Evolutionary conservation across 2,797 vertebrate species (phyloP).

Genomic region (Malacoraja senta): DNA sequence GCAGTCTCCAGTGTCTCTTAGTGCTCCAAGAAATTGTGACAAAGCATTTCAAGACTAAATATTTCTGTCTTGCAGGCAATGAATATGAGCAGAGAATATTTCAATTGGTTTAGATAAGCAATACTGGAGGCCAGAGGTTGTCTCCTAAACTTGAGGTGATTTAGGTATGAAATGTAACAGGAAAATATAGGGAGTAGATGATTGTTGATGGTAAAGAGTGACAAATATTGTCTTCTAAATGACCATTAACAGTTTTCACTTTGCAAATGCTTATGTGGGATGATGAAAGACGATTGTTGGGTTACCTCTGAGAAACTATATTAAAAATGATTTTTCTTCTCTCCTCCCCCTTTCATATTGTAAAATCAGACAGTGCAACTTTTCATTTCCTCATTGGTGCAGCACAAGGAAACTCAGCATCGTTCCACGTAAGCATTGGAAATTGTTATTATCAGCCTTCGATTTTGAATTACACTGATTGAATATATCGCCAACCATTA

Average conservation of each 20-base stretch:
- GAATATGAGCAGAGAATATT: not conserved
- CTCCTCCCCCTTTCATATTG: not conserved
- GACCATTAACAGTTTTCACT: not conserved
- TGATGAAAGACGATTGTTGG: not conserved
- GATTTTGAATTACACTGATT: not conserved
- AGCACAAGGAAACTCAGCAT: not conserved
- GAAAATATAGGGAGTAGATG: not conserved
- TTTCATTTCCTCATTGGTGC: constrained; percentile 36
- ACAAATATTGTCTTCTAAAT: not conserved
- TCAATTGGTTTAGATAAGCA: not conserved
- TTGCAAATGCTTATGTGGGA: no score
- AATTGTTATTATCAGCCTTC: constrained; percentile 5
- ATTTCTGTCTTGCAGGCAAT: not conserved
- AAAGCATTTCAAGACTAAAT: not conserved
- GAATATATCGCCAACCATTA: not conserved
- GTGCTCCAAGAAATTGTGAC: no score
- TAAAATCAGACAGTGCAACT: constrained; percentile 3
- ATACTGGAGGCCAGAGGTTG: not conserved
- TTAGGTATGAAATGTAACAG: not conserved
- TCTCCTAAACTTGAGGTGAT: not conserved
- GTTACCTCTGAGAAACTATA: not conserved
- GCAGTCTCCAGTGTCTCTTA: no score
- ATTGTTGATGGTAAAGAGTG: not conserved
- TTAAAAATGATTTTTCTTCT: not conserved
- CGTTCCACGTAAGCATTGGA: constrained; percentile 14